Conservation (phyloP, 2,888 invertebrate genomes). For the Drosophila niveifrons region DNA sequence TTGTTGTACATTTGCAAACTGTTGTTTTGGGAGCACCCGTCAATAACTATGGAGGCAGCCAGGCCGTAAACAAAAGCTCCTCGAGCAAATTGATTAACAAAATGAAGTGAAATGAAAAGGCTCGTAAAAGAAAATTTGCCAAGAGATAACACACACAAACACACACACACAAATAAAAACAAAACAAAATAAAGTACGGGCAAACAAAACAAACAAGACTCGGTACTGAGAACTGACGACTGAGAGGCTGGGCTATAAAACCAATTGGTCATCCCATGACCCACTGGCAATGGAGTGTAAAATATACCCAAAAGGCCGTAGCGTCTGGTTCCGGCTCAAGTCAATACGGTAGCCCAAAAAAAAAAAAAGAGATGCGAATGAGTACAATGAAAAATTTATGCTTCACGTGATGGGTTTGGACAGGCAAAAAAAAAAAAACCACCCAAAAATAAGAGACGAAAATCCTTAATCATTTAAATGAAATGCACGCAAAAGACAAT, state of each 20-base stretch:
- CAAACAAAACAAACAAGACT: slow-evolving; percentile 38
- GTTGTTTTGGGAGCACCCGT: slow-evolving; percentile 23
- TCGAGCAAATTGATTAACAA: slow-evolving; percentile 69
- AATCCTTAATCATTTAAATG: slow-evolving; percentile 65
- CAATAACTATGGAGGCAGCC: slow-evolving; percentile 5
- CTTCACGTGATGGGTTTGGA: slow-evolving; percentile 50
- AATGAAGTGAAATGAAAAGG: slow-evolving; percentile 69
- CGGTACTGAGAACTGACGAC: not conserved
- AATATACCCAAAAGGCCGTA: slow-evolving; percentile 62
- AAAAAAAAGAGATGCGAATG: not conserved
- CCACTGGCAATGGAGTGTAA: slow-evolving; percentile 69
- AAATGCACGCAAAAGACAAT: slow-evolving; percentile 50
- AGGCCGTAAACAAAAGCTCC: slow-evolving; percentile 31
- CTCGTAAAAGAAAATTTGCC: slow-evolving; percentile 59
- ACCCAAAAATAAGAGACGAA: slow-evolving; percentile 22
- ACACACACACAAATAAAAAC: too few species aligned
- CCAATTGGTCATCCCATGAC: slow-evolving; percentile 65
- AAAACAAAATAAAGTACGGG: slow-evolving; percentile 3
- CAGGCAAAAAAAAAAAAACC: not conserved
- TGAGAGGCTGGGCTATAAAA: slow-evolving; percentile 40
- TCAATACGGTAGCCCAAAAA: slow-evolving; percentile 27
- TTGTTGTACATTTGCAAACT: slow-evolving; percentile 17
- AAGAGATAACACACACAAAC: slow-evolving; percentile 18
- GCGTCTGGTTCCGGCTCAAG: slow-evolving; percentile 33
- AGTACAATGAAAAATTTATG: slow-evolving; percentile 70